Base-by-base conservation (phyloP, 2,888 invertebrate genomes). In the Unio delphinus region DNA sequence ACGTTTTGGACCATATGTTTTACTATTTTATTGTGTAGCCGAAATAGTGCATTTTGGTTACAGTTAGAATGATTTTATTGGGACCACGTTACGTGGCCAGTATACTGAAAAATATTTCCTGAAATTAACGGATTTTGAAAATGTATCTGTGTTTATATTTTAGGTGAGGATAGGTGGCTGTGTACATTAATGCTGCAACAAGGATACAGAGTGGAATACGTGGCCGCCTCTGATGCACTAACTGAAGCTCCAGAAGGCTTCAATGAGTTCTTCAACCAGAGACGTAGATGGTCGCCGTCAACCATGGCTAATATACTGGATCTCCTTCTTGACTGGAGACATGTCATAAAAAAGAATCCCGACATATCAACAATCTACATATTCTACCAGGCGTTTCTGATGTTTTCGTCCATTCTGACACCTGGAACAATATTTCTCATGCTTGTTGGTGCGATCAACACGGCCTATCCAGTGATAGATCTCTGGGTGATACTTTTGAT, bases 331-430 rank as follows among this genome's bases (percentile, higher is more conserved):
- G 70, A 73, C 56, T 68, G 69, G 60, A 63, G 61, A 4, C 58
- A 64, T 18, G 67, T 72, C 1, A 65, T 71, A 4, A 26, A 57
- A 26, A 67, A 63, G 3, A 81, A 81, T 55, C 70, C 73, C 23
- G 72, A 75, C 58, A 79, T 81, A 2, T 78, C 78, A 15, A 62
- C 70, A 17, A 71, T 75, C n/a, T 81, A 79, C 55, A 78, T 81
- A 15, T 15, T 75, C 3, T 80, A 79, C 45, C 83, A 82, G 69
- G 54, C 72, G 5, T 70, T 80, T 28, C 67, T 75, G 45, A 73
- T 78, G 68, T 45, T 72, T 23, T 97, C 98, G 85, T 98, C 98
- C 0, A 95, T 99, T 86, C 92, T 99, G 79, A 98, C 98, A 59
- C 98, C 98, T 6, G 98, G 97, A 8, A 85, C 86, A 55, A 83